Base-by-base conservation (phyloP, 2,113 vertebrate genomes). In the Xenus cinereus region DNA sequence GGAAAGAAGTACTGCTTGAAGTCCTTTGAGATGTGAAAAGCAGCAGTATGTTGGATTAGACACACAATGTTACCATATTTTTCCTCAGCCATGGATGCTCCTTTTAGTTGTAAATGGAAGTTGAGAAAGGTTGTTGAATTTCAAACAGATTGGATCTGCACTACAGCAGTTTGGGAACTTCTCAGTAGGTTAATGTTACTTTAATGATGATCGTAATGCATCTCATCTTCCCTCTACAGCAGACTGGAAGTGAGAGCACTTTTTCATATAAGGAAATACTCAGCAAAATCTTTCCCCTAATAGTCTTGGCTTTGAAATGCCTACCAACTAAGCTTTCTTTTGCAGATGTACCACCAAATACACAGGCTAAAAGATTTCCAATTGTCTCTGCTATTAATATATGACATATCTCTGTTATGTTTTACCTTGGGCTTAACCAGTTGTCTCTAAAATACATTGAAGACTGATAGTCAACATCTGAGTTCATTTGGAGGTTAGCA, bases 371-470 rank as follows among this genome's bases (percentile, higher is more conserved):
- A 87, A 54, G 17, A 50, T 78, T 94, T 96, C 72, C 37, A 88
- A 0, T 83, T 90, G 24, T 93, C 64, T 90, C 83, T 56, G 66
- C 74, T 88, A 50, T 80, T 89, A 84, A 84, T 75, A n/a, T 5
- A 24, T 67, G n/a, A 68, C 32, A 83, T 24, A 33, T 69, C 30
- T 39, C 24, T 71, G 53, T 92, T 84, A 63, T 39, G n/a, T 46
- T 83, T 90, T 77, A 54, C 66, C 27, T 84, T 91, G 39, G 63
- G 46, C 37, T 78, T 96, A 95, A 66, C 32, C 17, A 48, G 17
- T 95, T 95, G 93, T 96, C 80, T 93, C 39, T 86, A 56, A 93
- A 91, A 54, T 94, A 39, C n/a, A 78, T 95, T 79, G 77, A 89
- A 86, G 80, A 59, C 57, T 90, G 12, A 67, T 23, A 87, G 51